Conservation (phyloP, 1,140 invertebrate genomes). For the Thaumetopoea pityocampa region DNA sequence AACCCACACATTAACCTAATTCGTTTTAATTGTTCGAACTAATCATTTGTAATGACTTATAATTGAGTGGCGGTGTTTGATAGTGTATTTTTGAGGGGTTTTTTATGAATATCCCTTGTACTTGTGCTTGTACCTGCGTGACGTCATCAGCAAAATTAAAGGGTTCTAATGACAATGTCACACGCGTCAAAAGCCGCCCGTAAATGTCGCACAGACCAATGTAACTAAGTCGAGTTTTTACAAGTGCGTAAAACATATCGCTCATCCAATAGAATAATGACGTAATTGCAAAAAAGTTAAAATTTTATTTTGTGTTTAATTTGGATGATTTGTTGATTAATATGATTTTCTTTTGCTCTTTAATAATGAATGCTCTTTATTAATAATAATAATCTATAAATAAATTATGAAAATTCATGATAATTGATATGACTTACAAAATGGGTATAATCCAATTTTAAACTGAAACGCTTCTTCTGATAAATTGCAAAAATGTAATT, state of each 20-base stretch:
- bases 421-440: no score
- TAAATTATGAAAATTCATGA: no score
- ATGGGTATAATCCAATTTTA: no score
- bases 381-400: no score
- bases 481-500: no score
- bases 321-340: no score
- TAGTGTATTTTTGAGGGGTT: constrained; percentile 46
- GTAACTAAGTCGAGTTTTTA: constrained; percentile 16
- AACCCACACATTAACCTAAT: constrained; percentile 73
- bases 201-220: constrained; percentile 13
- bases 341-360: no score
- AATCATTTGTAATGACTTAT: constrained; percentile 63
- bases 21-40: constrained; percentile 68
- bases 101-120: constrained; percentile 36
- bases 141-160: constrained; percentile 29
- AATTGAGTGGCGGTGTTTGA: constrained; percentile 39
- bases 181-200: constrained; percentile 29
- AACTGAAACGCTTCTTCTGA: no score
- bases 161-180: constrained; percentile 32
- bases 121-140: constrained; percentile 32
- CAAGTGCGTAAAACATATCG: constrained; percentile 17
- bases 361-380: no score
- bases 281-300: no score
- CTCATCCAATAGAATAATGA: no score
- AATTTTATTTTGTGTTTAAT: no score